These are phyloP conservation scores for Drosophila atroscutellata DNA, from an alignment of 2,888 invertebrate species.

Conservation along the genomic window DNA sequence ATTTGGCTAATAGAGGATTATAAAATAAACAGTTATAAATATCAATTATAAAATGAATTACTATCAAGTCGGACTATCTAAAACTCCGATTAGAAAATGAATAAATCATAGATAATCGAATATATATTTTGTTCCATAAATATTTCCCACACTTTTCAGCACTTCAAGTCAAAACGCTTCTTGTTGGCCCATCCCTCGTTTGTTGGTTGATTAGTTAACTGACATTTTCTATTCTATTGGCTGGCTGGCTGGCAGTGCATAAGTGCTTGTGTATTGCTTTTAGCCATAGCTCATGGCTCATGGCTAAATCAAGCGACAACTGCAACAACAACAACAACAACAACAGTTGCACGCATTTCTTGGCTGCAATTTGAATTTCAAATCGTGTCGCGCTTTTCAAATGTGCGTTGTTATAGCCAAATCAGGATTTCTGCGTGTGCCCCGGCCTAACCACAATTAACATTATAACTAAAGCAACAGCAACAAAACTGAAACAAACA, in stretches of 20 bases:
- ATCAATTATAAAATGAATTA: not conserved
- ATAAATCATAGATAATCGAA: not conserved
- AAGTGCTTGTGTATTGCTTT: slow-evolving; percentile 52
- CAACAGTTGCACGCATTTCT: slow-evolving; percentile 74
- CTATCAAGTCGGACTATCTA: not conserved
- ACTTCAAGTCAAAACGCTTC: not conserved
- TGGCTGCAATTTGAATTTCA: slow-evolving; percentile 77
- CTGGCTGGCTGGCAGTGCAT: slow-evolving; percentile 31
- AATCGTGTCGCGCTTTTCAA: slow-evolving; percentile 70
- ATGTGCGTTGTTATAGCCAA: slow-evolving; percentile 80
- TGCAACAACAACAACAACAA: slow-evolving; percentile 26
- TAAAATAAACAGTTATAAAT: not conserved
- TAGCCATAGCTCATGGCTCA: slow-evolving; percentile 76
- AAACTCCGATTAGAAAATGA: not conserved
- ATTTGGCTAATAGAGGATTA: too few species aligned
- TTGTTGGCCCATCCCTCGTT: slow-evolving; percentile 60
- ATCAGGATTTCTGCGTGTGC: slow-evolving; percentile 80
- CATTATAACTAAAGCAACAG: slow-evolving; percentile 68
- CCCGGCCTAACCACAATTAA: slow-evolving; percentile 70
- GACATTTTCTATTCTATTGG: slow-evolving; percentile 71
- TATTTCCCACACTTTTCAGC: not conserved
- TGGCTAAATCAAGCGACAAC: slow-evolving; percentile 25
- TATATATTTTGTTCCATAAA: too few species aligned
- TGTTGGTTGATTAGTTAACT: slow-evolving; percentile 69
- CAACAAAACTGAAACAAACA: slow-evolving; percentile 27